Conservation (phyloP, 2,888 invertebrate species). For the Drosophila nr. medialis region DNA sequence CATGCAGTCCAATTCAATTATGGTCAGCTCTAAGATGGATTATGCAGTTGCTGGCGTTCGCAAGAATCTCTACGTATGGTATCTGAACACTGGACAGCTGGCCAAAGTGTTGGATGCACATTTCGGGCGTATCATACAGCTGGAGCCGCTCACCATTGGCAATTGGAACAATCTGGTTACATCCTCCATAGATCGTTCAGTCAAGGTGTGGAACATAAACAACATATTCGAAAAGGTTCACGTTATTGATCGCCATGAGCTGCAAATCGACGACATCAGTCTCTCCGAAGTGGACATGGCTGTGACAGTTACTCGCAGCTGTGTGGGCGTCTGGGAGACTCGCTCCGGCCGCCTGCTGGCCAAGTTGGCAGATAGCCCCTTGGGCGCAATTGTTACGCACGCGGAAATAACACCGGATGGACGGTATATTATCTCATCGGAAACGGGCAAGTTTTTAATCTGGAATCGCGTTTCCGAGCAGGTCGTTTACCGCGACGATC, state of each 20-base stretch:
- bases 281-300: conserved; percentile 93
- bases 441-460: conserved; percentile 95
- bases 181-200: conserved; percentile 98
- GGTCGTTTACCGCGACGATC: conserved; percentile 90
- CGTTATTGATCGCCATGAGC: conserved; percentile 96
- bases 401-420: conserved; percentile 95
- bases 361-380: conserved; percentile 94
- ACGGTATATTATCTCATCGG: conserved; percentile 93
- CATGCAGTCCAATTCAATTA: conserved; percentile 95
- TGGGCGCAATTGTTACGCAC: conserved; percentile 97
- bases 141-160: conserved; percentile 94
- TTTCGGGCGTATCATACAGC: conserved; percentile 97
- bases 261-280: conserved; percentile 96
- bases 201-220: conserved; percentile 99
- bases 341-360: conserved; percentile 93
- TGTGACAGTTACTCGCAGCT: conserved; percentile 96
- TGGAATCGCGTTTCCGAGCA: conserved; percentile 93
- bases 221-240: conserved; percentile 99
- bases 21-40: conserved; percentile 94
- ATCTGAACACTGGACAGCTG: conserved; percentile 91
- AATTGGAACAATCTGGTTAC: conserved; percentile 98
- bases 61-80: conserved; percentile 98
- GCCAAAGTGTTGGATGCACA: conserved; percentile 98
- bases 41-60: conserved; percentile 98
- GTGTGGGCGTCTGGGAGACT: conserved; percentile 97